Percentiles rank a stretch among this genome's conserved stretches.
Evolutionary conservation across 2,888 invertebrate species (phyloP).

Genomic region (Archips xylosteana): DNA sequence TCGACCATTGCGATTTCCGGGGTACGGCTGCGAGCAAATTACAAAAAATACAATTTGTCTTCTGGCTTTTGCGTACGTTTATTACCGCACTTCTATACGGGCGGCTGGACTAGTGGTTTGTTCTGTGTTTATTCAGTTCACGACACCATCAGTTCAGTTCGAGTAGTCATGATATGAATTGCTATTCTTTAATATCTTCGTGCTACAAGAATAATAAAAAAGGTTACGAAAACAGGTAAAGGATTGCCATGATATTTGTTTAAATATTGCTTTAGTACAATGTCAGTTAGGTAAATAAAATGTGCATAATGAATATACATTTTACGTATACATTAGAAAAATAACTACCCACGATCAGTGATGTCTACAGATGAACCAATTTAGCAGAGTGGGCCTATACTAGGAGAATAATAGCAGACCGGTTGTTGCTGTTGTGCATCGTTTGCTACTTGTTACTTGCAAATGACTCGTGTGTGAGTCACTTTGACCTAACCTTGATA

Average conservation of each 20-base stretch:
- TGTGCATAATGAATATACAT: too few species aligned
- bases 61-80: conserved; percentile 47
- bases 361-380: conserved; percentile 60
- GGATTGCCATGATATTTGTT: too few species aligned
- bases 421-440: conserved; percentile 53
- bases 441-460: conserved; percentile 35
- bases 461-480: conserved; percentile 35
- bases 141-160: neutral
- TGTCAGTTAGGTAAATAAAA: too few species aligned
- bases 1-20: conserved; percentile 67
- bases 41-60: conserved; percentile 56
- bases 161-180: neutral
- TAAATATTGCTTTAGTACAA: too few species aligned
- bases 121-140: conserved; percentile 8
- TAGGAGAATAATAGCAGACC: conserved; percentile 49
- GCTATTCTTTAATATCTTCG: neutral
- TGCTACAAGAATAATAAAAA: too few species aligned
- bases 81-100: conserved; percentile 12
- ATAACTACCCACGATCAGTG: conserved; percentile 51
- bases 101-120: conserved; percentile 7
- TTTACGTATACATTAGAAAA: too few species aligned
- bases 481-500: conserved; percentile 40
- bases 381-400: conserved; percentile 56
- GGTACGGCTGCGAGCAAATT: conserved; percentile 54
- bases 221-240: too few species aligned